Conservation (phyloP, 2,888 invertebrate genomes). For the Osmoderma eremita region DNA sequence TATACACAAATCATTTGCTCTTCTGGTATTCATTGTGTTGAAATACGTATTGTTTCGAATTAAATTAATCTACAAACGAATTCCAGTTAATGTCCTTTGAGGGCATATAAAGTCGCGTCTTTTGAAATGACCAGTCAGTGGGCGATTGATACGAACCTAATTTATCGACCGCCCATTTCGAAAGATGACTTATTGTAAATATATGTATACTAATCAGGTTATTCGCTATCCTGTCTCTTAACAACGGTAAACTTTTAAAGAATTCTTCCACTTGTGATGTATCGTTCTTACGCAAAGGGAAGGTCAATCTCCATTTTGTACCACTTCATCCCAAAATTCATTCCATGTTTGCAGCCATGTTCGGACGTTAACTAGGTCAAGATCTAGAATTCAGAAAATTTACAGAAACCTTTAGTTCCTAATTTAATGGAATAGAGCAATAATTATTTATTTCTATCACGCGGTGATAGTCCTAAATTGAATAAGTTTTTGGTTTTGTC, state of each 20-base stretch:
- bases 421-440: not conserved
- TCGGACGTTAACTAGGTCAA: not conserved
- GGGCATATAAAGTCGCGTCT: too few species aligned
- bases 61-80: slow-evolving; percentile 1
- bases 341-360: slow-evolving; percentile 7
- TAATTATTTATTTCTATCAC: not conserved
- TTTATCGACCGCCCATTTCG: too few species aligned
- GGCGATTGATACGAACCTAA: not conserved
- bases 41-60: not conserved
- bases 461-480: not conserved
- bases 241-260: not conserved
- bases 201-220: not conserved
- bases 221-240: not conserved
- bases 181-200: not conserved
- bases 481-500: slow-evolving; percentile 1
- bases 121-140: not conserved
- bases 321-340: not conserved
- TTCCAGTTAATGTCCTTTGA: too few species aligned
- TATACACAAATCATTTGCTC: too few species aligned
- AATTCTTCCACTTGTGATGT: not conserved
- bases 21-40: too few species aligned
- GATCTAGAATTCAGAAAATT: not conserved
- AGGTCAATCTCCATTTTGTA: not conserved
- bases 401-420: not conserved
- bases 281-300: not conserved